Conservation (phyloP, 1,140 invertebrate species). For the Pomacea maculata region DNA sequence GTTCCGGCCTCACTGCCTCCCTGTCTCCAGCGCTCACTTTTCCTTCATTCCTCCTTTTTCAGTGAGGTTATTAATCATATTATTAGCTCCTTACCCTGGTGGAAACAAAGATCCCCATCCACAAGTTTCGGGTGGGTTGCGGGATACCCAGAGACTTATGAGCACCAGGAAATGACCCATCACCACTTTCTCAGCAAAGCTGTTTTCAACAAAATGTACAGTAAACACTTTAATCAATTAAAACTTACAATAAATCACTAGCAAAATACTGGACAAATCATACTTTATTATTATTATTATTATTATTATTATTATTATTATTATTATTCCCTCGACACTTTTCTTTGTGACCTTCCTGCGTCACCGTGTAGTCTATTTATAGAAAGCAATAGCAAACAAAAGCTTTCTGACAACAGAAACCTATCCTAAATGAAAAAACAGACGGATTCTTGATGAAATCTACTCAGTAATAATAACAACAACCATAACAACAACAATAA, state of each 20-base stretch:
- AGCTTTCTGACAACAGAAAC: too few species aligned
- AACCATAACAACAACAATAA: not conserved
- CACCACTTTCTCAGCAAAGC: constrained; percentile 79
- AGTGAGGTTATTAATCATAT: not conserved
- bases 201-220: constrained; percentile 23
- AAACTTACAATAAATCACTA: not conserved
- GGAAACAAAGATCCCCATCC: constrained; percentile 73
- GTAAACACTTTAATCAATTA: not conserved
- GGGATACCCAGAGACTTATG: constrained; percentile 87
- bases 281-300: not conserved
- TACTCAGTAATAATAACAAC: not conserved
- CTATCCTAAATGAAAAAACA: too few species aligned
- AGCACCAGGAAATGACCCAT: constrained; percentile 81
- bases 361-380: too few species aligned
- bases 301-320: not conserved
- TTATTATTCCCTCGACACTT: not conserved
- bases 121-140: constrained; percentile 82
- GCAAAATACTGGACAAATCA: too few species aligned
- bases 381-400: too few species aligned
- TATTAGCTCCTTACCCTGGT: constrained; percentile 27
- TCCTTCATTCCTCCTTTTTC: not conserved
- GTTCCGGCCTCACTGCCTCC: too few species aligned
- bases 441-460: not conserved
- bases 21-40: not conserved
- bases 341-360: not conserved